Conservation (phyloP, 2,797 vertebrate genomes). For the Acipenser transmontanus region DNA sequence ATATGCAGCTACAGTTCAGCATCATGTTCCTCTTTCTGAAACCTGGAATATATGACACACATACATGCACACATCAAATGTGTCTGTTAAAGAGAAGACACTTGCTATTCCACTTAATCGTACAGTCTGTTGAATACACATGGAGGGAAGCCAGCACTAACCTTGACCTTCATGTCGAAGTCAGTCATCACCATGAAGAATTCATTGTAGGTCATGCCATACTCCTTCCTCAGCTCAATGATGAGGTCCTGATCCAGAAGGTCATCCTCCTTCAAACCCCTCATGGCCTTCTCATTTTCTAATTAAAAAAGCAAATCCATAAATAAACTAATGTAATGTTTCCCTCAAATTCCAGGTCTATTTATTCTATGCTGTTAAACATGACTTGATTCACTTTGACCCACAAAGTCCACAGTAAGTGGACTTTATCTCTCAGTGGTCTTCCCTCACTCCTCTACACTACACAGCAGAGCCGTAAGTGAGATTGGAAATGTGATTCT, state of each 20-base stretch:
- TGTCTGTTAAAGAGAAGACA: slow-evolving; percentile 30
- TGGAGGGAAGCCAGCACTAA: slow-evolving; percentile 30
- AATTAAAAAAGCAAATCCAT: slow-evolving; percentile 19
- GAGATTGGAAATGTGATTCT: too few relatives aligned
- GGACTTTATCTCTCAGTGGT: too few relatives aligned
- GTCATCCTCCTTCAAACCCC: slow-evolving; percentile 83
- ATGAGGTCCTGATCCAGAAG: slow-evolving; percentile 88
- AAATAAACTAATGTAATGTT: not conserved
- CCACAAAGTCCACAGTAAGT: too few relatives aligned
- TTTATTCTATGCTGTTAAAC: too few relatives aligned
- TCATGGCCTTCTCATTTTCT: slow-evolving; percentile 95
- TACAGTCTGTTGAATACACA: not conserved
- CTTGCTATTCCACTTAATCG: slow-evolving; percentile 19
- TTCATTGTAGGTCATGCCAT: slow-evolving; percentile 86
- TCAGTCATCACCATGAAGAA: slow-evolving; percentile 96
- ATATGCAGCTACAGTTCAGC: too few relatives aligned
- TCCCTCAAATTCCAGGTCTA: too few relatives aligned
- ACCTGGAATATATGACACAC: too few relatives aligned
- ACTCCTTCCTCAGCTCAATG: slow-evolving; percentile 84
- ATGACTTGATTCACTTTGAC: too few relatives aligned
- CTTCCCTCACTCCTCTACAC: too few relatives aligned
- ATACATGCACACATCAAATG: slow-evolving; percentile 19
- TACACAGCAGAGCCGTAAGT: too few relatives aligned
- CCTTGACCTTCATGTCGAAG: slow-evolving; percentile 87
- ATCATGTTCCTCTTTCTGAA: too few relatives aligned